A percentile compares a stretch with the other conserved stretches of the same genome.
Evolutionary conservation across 1,140 invertebrate genomes (phyloP).

Genomic region (Acromyrmex echinatior): DNA sequence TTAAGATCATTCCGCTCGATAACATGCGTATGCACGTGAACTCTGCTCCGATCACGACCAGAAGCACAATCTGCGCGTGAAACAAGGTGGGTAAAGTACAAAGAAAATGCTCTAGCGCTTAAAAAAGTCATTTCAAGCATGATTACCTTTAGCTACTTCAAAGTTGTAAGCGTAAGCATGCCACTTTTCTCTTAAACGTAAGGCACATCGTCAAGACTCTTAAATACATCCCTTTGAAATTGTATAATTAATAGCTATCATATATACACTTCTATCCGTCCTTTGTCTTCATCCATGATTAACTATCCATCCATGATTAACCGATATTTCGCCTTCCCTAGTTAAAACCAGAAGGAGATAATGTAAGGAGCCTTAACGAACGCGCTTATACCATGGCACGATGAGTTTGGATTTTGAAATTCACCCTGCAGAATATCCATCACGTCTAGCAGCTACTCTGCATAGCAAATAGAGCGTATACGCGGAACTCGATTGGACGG

Average conservation of each 20-base stretch:
- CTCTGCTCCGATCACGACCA: slow-evolving; percentile 23
- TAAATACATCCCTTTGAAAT: neutral
- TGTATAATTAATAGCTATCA: neutral
- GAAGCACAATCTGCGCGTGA: slow-evolving; percentile 16
- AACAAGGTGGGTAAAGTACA: slow-evolving; percentile 38
- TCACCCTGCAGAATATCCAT: slow-evolving; percentile 65
- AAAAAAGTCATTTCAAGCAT: slow-evolving; percentile 55
- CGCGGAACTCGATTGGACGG: slow-evolving; percentile 17
- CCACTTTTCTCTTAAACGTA: neutral
- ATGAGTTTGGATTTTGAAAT: slow-evolving; percentile 58
- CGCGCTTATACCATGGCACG: slow-evolving; percentile 34
- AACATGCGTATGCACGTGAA: slow-evolving; percentile 57
- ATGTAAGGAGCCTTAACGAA: slow-evolving; percentile 65
- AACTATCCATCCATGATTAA: slow-evolving; percentile 1
- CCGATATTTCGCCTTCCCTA: neutral
- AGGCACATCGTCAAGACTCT: neutral
- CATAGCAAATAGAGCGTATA: slow-evolving; percentile 72
- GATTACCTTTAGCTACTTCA: slow-evolving; percentile 1
- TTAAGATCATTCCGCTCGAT: slow-evolving; percentile 62
- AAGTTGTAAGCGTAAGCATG: slow-evolving; percentile 11
- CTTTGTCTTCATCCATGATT: neutral
- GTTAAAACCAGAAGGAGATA: slow-evolving; percentile 27
- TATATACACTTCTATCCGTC: neutral
- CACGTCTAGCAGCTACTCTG: slow-evolving; percentile 61
- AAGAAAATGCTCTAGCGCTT: slow-evolving; percentile 36